Evolutionary conservation across 1,140 invertebrate species (phyloP), one percentile per base, ranked within the genome.

Genomic region (Alviniconcha marisindica): DNA sequence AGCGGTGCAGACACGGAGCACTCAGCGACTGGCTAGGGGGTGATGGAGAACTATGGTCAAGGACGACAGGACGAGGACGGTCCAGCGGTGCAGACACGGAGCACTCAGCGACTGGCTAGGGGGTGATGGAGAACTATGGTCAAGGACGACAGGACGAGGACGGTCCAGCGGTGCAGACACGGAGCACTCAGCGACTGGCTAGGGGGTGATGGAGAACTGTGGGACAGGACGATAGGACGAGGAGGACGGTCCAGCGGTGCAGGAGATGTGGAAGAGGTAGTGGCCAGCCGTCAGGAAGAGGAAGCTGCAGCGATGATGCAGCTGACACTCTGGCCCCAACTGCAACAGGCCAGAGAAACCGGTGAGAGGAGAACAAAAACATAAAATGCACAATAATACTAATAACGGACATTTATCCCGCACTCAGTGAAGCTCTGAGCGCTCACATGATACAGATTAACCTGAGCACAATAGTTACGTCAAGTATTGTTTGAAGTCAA

Each of bases 231-330:
- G 60, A 80, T 60, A 80, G 24, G 14, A 21, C 78, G 56, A 80
- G n/a, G 38, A 42, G n/a, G 40, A 28, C 48, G 28, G 10, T 15
- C 51, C 18, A 18, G 51, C 54, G 24, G n/a, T 18, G 56, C 78
- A 80, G 56, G 78, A 21, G n/a, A 80, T 80, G 56, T 80, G 54
- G 40, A 80, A 38, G 4, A 24, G 78, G 60, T 66, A 80, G 3
- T 40, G 78, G 38, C 78, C 78, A n/a, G 78, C 33, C 15, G 44
- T 66, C 56, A 80, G 78, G 60, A 80, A 80, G 31, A 80, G 51
- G 15, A 80, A 66, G 38, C 56, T 80, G 40, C 78, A 80, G 56
- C 36, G 3, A 40, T 80, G 78, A 31, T 28, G 54, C 4, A 80
- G 33, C 28, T 18, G 18, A 2, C n/a, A 18, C 14, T 44, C 78